Evolutionary conservation across 1,140 invertebrate genomes (phyloP).

Genomic region (Pomacea maculata): DNA sequence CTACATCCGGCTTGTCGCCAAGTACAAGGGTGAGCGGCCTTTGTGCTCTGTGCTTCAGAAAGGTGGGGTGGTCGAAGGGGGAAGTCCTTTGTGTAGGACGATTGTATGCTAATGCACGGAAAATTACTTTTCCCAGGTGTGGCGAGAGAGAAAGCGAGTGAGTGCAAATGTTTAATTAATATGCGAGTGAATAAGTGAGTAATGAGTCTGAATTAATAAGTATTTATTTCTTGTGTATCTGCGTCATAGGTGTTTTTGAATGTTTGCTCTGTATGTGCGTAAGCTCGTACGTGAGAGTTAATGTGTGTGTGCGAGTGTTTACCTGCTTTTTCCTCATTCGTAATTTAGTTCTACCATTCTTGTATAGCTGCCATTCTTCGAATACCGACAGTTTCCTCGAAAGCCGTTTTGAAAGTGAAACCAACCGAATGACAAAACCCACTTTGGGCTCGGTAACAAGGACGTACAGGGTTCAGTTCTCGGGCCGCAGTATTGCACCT

Average conservation of each 20-base stretch:
- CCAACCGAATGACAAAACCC: no score
- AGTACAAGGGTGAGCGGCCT: slow-evolving; percentile 72
- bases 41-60: background rate
- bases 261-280: background rate
- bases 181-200: background rate
- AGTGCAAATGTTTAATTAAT: background rate
- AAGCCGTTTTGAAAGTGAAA: no score
- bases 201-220: background rate
- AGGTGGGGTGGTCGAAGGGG: background rate
- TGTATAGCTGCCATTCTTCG: no score
- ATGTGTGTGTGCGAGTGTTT: slow-evolving; percentile 5
- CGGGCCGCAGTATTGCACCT: no score
- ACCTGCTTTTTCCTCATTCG: background rate
- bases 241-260: background rate
- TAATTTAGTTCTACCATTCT: no score
- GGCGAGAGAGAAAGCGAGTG: background rate
- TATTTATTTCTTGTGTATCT: no score
- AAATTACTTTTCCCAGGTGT: background rate
- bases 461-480: no score
- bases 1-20: slow-evolving; percentile 79
- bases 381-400: no score
- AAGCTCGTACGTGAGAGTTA: background rate
- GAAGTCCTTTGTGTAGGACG: background rate
- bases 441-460: no score
- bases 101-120: background rate